Percentiles rank a stretch among this genome's conserved stretches.
phyloP scores from a whole-genome alignment of 2,113 vertebrate species.

The Ictalurus punctatus region DNA sequence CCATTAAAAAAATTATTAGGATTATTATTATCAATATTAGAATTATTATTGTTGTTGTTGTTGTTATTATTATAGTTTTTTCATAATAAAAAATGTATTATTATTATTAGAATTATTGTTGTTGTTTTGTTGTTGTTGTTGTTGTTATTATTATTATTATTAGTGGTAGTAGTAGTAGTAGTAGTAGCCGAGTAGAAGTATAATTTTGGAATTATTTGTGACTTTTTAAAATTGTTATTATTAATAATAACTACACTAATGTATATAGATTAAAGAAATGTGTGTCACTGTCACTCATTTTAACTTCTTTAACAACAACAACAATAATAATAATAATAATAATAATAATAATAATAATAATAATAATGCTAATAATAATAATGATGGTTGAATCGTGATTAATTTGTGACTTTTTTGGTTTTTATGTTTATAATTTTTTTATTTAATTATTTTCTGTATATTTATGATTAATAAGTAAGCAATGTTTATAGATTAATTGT shows the following conservation, averaged over 20 bases:
- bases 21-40: too few relatives aligned
- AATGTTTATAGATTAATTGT: not conserved
- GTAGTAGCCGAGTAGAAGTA: too few relatives aligned
- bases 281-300: not conserved
- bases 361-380: not conserved
- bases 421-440: conserved; percentile 8
- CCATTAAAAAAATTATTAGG: too few relatives aligned
- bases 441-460: not conserved
- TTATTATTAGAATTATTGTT: too few relatives aligned
- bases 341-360: not conserved
- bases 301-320: not conserved
- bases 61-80: too few relatives aligned
- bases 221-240: not conserved
- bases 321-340: not conserved
- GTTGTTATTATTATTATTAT: too few relatives aligned
- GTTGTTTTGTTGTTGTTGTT: too few relatives aligned
- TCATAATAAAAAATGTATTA: too few relatives aligned
- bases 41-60: too few relatives aligned
- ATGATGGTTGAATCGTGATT: not conserved
- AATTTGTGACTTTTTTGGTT: not conserved
- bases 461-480: conserved; percentile 24
- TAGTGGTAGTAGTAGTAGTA: too few relatives aligned
- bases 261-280: not conserved
- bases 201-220: not conserved
- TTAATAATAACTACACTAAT: not conserved